Conservation (phyloP, 2,797 vertebrate genomes). For the Hapalemur alaotrensis region DNA sequence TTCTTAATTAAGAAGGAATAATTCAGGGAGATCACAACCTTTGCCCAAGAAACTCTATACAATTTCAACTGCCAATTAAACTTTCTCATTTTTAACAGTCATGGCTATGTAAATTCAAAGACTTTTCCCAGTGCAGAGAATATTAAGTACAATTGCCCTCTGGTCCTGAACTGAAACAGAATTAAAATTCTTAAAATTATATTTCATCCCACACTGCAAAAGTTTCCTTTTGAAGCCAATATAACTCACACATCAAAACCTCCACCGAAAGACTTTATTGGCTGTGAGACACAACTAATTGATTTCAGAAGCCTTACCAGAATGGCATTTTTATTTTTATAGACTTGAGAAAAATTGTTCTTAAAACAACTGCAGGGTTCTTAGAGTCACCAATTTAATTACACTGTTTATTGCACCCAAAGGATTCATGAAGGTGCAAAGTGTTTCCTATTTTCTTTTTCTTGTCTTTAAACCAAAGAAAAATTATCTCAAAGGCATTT, state of each 20-base stretch:
- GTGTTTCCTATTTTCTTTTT: slow-evolving; percentile 19
- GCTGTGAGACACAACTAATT: slow-evolving; percentile 62
- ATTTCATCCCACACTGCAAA: slow-evolving; percentile 47
- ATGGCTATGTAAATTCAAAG: slow-evolving; percentile 44
- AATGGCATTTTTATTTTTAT: slow-evolving; percentile 43
- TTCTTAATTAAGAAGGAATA: background rate
- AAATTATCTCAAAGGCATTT: slow-evolving; percentile 55
- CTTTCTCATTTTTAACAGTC: slow-evolving; percentile 46
- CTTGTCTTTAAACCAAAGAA: slow-evolving; percentile 30
- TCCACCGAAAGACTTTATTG: slow-evolving; percentile 42
- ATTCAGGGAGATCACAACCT: background rate
- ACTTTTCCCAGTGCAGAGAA: slow-evolving; percentile 41
- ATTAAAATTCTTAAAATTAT: slow-evolving; percentile 67
- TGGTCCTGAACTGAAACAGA: slow-evolving; percentile 43
- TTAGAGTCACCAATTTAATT: slow-evolving; percentile 54
- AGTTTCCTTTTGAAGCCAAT: slow-evolving; percentile 64
- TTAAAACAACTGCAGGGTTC: slow-evolving; percentile 35
- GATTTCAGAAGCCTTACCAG: slow-evolving; percentile 54
- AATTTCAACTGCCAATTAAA: slow-evolving; percentile 37
- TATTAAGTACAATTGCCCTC: slow-evolving; percentile 46
- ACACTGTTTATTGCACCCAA: background rate
- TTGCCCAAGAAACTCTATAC: background rate
- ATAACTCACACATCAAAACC: slow-evolving; percentile 63
- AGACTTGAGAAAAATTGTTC: slow-evolving; percentile 20
- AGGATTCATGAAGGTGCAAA: background rate